Conservation (phyloP, 2,113 vertebrate genomes). For the Azemiops feae region DNA sequence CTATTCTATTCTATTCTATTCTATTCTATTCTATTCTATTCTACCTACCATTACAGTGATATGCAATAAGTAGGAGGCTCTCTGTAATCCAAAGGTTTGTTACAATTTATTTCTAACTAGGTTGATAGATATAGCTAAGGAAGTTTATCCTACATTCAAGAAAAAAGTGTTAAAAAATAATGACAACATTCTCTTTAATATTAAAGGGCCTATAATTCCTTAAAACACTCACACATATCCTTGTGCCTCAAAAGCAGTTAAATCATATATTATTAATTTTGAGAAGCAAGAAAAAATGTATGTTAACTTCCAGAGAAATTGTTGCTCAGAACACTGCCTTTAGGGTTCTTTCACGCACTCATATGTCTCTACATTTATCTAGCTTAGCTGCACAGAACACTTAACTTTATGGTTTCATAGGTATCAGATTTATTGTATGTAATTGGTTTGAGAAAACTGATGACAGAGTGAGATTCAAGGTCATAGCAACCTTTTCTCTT, state of each 20-base stretch:
- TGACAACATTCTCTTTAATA: neutral
- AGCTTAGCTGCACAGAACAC: neutral
- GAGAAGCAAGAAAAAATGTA: constrained; percentile 13
- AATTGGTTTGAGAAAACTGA: constrained; percentile 22
- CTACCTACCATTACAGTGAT: neutral
- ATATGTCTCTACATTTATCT: neutral
- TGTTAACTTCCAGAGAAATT: neutral
- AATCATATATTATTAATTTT: neutral
- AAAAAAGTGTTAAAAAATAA: neutral
- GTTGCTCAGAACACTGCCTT: neutral
- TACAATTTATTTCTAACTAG: neutral
- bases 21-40: too few relatives aligned
- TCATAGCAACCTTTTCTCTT: constrained; percentile 4
- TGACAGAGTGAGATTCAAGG: constrained; percentile 1
- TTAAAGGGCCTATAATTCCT: neutral
- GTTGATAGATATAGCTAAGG: neutral
- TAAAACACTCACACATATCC: neutral
- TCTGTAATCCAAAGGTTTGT: neutral
- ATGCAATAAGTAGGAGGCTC: neutral
- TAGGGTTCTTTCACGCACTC: constrained; percentile 12
- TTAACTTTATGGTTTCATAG: constrained; percentile 23
- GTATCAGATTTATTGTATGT: constrained; percentile 27
- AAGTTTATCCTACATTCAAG: neutral
- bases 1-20: too few relatives aligned
- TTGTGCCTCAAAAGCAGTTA: neutral